Conservation (phyloP, 1,140 invertebrate species). For the Temnothorax nylanderi region DNA sequence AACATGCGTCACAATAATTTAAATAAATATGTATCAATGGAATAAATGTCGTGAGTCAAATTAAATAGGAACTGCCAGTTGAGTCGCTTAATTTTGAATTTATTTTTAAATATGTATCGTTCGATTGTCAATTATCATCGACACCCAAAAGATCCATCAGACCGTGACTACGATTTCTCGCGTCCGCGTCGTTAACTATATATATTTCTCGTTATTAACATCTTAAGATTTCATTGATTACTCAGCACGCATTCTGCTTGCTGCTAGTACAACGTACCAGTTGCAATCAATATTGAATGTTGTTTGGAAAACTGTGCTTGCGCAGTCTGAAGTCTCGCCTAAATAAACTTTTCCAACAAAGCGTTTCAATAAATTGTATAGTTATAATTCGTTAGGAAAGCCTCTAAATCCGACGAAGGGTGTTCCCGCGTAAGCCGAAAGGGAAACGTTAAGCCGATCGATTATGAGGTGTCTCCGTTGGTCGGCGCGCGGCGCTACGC, state of each 20-base stretch:
- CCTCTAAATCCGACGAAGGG: neutral
- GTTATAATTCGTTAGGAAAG: constrained; percentile 5
- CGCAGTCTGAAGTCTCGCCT: neutral
- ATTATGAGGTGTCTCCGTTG: constrained; percentile 69
- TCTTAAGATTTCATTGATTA: neutral
- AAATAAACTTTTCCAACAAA: constrained; percentile 13
- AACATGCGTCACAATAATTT: constrained; percentile 25
- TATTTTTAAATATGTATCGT: constrained; percentile 14
- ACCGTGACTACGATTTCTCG: neutral
- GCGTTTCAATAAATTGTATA: constrained; percentile 30
- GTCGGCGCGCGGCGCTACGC: constrained; percentile 40
- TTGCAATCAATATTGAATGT: neutral
- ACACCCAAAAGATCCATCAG: neutral
- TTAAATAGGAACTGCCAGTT: too few relatives aligned
- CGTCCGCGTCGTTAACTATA: neutral
- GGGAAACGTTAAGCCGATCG: constrained; percentile 66
- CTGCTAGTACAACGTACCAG: neutral
- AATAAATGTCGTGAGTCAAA: too few relatives aligned
- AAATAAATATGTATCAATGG: constrained; percentile 30
- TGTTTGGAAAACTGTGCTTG: neutral
- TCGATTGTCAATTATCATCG: constrained; percentile 14
- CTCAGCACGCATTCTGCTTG: neutral
- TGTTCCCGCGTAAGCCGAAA: constrained; percentile 28
- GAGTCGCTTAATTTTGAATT: too few relatives aligned
- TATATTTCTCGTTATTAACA: neutral